Base-by-base conservation (phyloP, 2,888 invertebrate species). In the Hirtodrosophila alboralis region DNA sequence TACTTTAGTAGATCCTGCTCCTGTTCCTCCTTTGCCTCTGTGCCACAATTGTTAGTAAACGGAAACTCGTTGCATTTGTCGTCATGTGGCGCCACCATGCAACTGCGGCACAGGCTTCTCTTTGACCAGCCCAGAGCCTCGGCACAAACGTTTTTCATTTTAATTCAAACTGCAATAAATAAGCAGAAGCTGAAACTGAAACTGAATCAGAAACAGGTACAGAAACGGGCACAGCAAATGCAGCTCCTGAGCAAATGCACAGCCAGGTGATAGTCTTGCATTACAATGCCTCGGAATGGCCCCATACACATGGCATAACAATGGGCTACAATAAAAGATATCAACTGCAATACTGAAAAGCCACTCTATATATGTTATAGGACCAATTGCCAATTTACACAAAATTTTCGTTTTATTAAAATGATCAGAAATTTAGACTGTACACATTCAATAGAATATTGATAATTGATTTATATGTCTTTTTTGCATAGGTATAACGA, bases 111-210 rank as follows among this genome's bases (percentile, higher is more conserved):
- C 68, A 56, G 54, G n/a, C n/a, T n/a, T n/a, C n/a, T n/a, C 52
- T 48, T 49, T 40, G 56, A 54, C 67, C 73, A 45, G 56, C 56
- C 47, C n/a, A n/a, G n/a, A n/a, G n/a, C n/a, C n/a, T n/a, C n/a
- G n/a, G n/a, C 45, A 51, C 45, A 57, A 72, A 36, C 70, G 74
- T 70, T 73, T 73, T 70, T 73, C 70, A 70, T 58, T 74, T 71
- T 63, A 84, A 78, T 83, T 65, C 58, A 67, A n/a, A 75, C 59
- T 58, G 70, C 79, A 60, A 83, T 83, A 78, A 83, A 83, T 75
- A 75, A 73, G 59, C 67, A 38, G 64, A 23, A 38, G 18, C 18
- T 5, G 18, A 5, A n/a, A 6, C 36, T 18, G 16, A 8, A 16
- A 14, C 18, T 5, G 37, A 18, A 36, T 4, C 36, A 4, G 18